Percentiles rank a stretch among this genome's conserved stretches.
Evolutionary conservation across 2,797 vertebrate genomes (phyloP).

Genomic region (Pipistrellus pygmaeus): DNA sequence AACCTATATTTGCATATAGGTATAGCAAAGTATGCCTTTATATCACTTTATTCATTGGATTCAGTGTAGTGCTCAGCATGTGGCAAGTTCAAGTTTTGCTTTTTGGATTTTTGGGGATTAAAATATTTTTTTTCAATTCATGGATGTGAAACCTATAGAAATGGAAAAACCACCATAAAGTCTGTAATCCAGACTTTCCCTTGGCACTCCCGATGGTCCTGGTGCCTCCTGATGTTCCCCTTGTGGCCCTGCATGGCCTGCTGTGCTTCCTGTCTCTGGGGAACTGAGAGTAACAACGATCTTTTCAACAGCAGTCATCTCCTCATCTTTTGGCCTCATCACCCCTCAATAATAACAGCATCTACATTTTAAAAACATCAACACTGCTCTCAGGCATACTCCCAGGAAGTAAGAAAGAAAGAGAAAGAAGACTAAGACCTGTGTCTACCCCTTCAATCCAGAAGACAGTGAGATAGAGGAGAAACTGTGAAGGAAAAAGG

Average conservation of each 20-base stretch:
- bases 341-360: neutral
- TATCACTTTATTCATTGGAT: neutral
- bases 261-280: neutral
- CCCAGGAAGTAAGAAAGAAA: neutral
- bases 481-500: neutral
- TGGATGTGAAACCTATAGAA: neutral
- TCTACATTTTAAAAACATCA: neutral
- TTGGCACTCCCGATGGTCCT: neutral
- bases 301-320: neutral
- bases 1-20: neutral
- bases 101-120: neutral
- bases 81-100: neutral
- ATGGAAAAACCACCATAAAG: neutral
- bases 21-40: too few relatives aligned
- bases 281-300: neutral
- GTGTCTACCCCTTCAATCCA: neutral
- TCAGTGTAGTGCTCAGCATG: neutral
- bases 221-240: neutral
- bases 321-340: neutral
- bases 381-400: neutral
- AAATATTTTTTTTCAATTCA: neutral
- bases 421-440: neutral
- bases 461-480: neutral
- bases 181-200: too few relatives aligned
- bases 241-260: rapidly evolving